Base-by-base conservation (phyloP, 37 sponge, comb jelly and placozoan genomes). In the Crambe crambe region DNA sequence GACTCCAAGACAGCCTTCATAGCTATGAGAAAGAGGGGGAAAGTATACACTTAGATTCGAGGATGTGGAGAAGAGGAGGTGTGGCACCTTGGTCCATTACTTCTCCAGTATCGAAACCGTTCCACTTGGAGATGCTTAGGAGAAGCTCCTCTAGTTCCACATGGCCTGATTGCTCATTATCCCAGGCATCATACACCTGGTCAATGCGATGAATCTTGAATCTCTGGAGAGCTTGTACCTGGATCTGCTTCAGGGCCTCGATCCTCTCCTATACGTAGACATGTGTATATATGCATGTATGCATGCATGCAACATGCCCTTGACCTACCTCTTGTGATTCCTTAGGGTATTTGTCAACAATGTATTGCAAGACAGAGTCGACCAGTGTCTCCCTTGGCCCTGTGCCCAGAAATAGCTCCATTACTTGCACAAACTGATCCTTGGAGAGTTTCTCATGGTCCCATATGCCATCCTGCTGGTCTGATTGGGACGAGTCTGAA, bases 171-270 rank as follows among this genome's bases (percentile, higher is more conserved):
- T 73, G 75, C 42, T 93, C 78, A 37, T 27, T 82, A 58, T 96
- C 97, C 97, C 97, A 96, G 3, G 69, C 42, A 1, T 83, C 79
- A 81, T 90, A 96, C 60, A 96, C 83, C 23, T 70, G 66, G 60
- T 85, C 70, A 15, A 90, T 74, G 44, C 57, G 61, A 27, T 51
- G 32, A 1, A 67, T 29, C 20, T 78, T 62, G 23, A 32, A 21
- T 9, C 37, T 63, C 26, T 31, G 18, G n/a, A 57, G 40, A 12
- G 56, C 60, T 31, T 80, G 69, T 77, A 66, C 44, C 42, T 65
- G 63, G 1, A 75, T 51, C 60, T 58, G 56, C 60, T 59, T 37
- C 60, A 76, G 42, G 18, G 42, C n/a, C 60, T 76, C 61, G 3
- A 6, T 31, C 39, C 42, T 9, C 42, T 60, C 76, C 76, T 76